Base-by-base conservation (phyloP, 2,113 vertebrate species). In the Rhizomys pruinosus region DNA sequence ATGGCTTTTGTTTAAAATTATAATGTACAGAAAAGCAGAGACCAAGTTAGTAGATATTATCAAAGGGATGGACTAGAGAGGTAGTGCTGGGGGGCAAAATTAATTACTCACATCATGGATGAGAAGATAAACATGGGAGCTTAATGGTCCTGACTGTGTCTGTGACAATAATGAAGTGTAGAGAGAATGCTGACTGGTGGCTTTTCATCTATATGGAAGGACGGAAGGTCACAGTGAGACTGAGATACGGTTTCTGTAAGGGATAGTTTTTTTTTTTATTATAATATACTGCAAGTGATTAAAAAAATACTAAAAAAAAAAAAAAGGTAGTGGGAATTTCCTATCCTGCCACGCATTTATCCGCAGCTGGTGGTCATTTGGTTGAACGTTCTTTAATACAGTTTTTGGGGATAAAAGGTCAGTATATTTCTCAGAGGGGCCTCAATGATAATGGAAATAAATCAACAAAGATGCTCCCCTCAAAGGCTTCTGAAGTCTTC, bases 1-100 rank as follows among this genome's bases (percentile, higher is more conserved):
- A 69, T 87, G 84, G 42, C 29, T 12, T 73, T 84, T 84, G 73
- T 61, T 90, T 84, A 68, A 79, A 79, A 68, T 78, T 63, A 90
- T 13, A 61, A 57, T 39, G 19, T 39, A 1, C 19, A 64, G 32
- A 55, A 87, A 63, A 63, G 2, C 15, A 90, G 71, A 90, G 76
- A 5, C 79, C n/a, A 66, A 39, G 64, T 6, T 7, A 25, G 34
- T 11, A 44, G 71, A 61, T 19, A 52, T 64, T 39, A 39, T 74
- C n/a, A 57, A 68, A 68, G 15, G 37, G 39, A 64, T 59, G 76
- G 87, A 32, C 52, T 61, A 61, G 63, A 68, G 20, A 20, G 27
- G 87, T 20, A 61, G 16, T 57, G 42, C 47, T 47, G 0, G 42
- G 64, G 66, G 42, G 47, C 39, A 59, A 64, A 92, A 64, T 80